Percentiles rank a stretch among this genome's conserved stretches.
Conservation (phyloP, 2,797 vertebrate genomes). For the Hippoglossus hippoglossus region DNA sequence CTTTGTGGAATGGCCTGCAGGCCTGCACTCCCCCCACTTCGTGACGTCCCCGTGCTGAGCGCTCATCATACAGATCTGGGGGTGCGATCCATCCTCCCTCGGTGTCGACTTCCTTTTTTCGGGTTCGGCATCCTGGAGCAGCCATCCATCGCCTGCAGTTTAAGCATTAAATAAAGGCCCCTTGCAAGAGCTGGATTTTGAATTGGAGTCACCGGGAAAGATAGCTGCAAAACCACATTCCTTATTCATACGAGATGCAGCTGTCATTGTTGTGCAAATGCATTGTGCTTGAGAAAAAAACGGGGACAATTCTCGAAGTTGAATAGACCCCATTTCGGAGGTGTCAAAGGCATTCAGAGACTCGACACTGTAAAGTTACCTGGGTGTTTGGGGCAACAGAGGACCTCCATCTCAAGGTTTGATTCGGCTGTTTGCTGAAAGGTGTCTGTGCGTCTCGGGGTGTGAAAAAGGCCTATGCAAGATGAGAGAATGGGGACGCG, state of each 20-base stretch:
- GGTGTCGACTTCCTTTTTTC: constrained; percentile 48
- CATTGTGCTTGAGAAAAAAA: constrained; percentile 72
- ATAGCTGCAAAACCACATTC: constrained; percentile 63
- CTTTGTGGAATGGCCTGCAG: constrained; percentile 53
- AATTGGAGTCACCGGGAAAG: constrained; percentile 60
- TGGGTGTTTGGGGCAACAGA: constrained; percentile 75
- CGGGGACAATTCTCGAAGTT: constrained; percentile 74
- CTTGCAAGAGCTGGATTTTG: constrained; percentile 50
- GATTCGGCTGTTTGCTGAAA: constrained; percentile 78
- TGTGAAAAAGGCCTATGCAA: constrained; percentile 73
- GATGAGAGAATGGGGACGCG: constrained; percentile 78
- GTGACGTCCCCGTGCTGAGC: constrained; percentile 46
- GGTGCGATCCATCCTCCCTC: constrained; percentile 39
- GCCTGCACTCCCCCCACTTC: constrained; percentile 26
- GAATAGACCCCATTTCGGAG: constrained; percentile 80
- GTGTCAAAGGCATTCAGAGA: constrained; percentile 77
- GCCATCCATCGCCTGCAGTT: constrained; percentile 43
- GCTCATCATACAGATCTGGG: constrained; percentile 9
- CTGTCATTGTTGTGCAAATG: constrained; percentile 82
- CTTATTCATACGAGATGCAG: constrained; percentile 69
- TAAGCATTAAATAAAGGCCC: constrained; percentile 57
- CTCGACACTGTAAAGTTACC: constrained; percentile 74
- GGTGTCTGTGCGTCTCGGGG: constrained; percentile 78
- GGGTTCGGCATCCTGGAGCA: constrained; percentile 27
- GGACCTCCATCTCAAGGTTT: constrained; percentile 69